phyloP scores from a whole-genome alignment of 2,113 vertebrate species.

The Platichthys flesus region DNA sequence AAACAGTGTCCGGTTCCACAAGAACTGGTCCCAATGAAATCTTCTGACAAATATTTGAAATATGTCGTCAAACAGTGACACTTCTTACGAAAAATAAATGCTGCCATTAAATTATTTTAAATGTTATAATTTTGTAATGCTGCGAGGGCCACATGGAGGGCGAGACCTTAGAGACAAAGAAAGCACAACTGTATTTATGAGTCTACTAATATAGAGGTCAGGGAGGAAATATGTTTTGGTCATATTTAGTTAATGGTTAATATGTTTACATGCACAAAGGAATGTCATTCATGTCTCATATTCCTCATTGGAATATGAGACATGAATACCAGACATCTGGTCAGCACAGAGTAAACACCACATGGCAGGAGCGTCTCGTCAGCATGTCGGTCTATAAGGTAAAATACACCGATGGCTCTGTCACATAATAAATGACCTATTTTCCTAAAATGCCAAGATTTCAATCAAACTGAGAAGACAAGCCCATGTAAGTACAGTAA shows the following conservation, averaged over 20 bases:
- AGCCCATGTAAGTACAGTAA: background rate
- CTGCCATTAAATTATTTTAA: background rate
- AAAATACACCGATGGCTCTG: background rate
- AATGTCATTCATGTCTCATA: background rate
- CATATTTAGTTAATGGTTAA: background rate
- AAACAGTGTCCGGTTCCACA: background rate
- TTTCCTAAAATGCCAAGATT: background rate
- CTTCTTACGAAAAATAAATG: background rate
- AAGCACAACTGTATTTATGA: background rate
- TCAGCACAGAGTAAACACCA: background rate
- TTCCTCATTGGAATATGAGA: too few relatives aligned
- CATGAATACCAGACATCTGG: too few relatives aligned
- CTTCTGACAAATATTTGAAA: background rate
- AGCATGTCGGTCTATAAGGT: background rate
- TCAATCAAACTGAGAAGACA: conserved; percentile 4
- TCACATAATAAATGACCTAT: background rate
- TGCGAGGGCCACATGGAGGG: background rate
- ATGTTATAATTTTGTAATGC: background rate
- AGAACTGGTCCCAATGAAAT: background rate
- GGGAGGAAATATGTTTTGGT: background rate
- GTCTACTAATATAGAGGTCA: background rate
- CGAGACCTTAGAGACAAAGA: background rate
- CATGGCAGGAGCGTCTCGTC: background rate
- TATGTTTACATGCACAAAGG: background rate
- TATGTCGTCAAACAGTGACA: background rate